A percentile compares a stretch with the other conserved stretches of the same genome.
Evolutionary conservation across 1,140 invertebrate species (phyloP).

Genomic region (Maniola jurtina): DNA sequence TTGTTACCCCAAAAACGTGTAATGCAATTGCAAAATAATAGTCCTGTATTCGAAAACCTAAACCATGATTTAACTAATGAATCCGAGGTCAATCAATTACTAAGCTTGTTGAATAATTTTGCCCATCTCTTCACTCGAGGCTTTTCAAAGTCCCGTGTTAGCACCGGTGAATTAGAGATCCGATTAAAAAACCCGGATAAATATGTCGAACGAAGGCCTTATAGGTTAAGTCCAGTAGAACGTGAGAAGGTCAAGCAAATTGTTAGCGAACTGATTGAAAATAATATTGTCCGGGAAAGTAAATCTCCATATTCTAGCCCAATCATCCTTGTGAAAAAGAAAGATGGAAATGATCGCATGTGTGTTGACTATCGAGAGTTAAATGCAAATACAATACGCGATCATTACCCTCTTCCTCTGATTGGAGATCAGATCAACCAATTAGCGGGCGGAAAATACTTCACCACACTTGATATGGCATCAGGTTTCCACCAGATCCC

Average conservation of each 20-base stretch:
- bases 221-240: constrained; percentile 30
- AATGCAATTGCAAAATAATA: constrained; percentile 21
- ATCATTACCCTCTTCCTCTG: constrained; percentile 30
- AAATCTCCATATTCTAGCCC: constrained; percentile 43
- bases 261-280: constrained; percentile 24
- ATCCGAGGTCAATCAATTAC: constrained; percentile 21
- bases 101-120: constrained; percentile 23
- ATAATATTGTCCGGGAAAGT: constrained; percentile 55
- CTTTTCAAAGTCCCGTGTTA: constrained; percentile 25
- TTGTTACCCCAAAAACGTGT: constrained; percentile 26
- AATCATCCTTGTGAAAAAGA: constrained; percentile 26
- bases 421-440: constrained; percentile 34
- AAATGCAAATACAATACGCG: constrained; percentile 15
- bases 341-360: constrained; percentile 16
- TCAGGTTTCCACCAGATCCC: constrained; percentile 54
- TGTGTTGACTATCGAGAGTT: constrained; percentile 37
- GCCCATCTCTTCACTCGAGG: constrained; percentile 23
- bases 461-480: constrained; percentile 28
- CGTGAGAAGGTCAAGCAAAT: constrained; percentile 30
- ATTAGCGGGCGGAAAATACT: constrained; percentile 15
- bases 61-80: constrained; percentile 28
- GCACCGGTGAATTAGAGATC: constrained; percentile 31
- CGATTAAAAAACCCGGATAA: constrained; percentile 30
- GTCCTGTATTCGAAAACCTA: constrained; percentile 20
- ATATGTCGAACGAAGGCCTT: constrained; percentile 34